Evolutionary conservation across 2,113 vertebrate genomes (phyloP).

Genomic region (Peromyscus polionotus): DNA sequence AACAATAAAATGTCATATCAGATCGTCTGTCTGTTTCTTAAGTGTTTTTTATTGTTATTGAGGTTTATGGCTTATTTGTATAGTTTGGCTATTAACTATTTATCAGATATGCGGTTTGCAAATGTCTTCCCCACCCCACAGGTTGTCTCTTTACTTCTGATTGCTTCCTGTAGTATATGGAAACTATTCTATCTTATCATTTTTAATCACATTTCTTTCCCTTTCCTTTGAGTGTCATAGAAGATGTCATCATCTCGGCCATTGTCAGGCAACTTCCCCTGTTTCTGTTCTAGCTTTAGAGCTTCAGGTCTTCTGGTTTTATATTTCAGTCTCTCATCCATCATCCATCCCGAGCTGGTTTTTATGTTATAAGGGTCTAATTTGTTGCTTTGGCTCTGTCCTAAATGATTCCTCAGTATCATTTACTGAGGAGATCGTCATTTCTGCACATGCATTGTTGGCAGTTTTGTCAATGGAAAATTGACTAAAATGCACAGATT

Average conservation of each 20-base stretch:
- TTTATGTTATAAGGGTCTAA: background rate
- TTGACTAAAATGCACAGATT: background rate
- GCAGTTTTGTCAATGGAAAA: background rate
- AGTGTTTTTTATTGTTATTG: background rate
- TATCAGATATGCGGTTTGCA: background rate
- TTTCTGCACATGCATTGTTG: background rate
- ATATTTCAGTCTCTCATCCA: background rate
- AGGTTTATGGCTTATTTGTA: background rate
- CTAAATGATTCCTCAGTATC: background rate
- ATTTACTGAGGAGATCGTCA: background rate
- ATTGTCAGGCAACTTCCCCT: background rate
- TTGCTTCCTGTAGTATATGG: background rate
- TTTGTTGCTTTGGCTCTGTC: background rate
- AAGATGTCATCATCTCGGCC: background rate
- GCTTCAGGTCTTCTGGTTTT: background rate
- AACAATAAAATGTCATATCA: background rate
- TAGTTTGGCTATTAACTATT: background rate
- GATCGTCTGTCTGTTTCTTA: background rate
- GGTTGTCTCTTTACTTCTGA: background rate
- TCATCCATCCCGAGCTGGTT: background rate
- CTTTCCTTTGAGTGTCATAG: background rate
- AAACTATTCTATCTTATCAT: background rate
- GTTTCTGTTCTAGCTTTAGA: background rate
- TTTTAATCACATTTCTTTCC: no score
- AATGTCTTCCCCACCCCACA: background rate